Conservation (phyloP, 2,797 vertebrate species). For the Cossypha polioptera region DNA sequence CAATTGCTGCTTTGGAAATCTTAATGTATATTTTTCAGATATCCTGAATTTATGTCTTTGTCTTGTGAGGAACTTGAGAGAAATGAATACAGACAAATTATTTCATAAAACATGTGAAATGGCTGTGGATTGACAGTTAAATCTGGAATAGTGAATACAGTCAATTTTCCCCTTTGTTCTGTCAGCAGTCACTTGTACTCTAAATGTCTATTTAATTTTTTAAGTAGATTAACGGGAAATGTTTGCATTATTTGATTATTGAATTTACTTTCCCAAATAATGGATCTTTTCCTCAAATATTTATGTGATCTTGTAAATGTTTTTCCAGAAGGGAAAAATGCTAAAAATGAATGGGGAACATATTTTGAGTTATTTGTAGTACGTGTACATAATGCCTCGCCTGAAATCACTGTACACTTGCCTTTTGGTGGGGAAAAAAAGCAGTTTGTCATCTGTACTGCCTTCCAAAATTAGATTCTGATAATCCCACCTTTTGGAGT, state of each 20-base stretch:
- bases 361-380: constrained; percentile 40
- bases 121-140: constrained; percentile 59
- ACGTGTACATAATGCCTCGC: neutral
- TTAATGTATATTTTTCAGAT: constrained; percentile 22
- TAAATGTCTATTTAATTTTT: constrained; percentile 57
- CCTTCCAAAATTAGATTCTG: constrained; percentile 53
- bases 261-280: constrained; percentile 47
- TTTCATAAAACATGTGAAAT: constrained; percentile 46
- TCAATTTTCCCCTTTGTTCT: constrained; percentile 62
- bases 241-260: constrained; percentile 38
- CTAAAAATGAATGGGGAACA: neutral
- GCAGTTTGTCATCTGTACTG: constrained; percentile 57
- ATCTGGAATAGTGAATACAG: constrained; percentile 43
- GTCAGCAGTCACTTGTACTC: constrained; percentile 46
- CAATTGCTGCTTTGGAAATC: constrained; percentile 7
- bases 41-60: constrained; percentile 50
- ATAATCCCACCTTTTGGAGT: constrained; percentile 60
- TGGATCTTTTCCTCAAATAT: constrained; percentile 34
- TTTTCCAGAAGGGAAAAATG: constrained; percentile 15
- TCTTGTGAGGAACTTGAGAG: constrained; percentile 40
- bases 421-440: neutral
- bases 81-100: constrained; percentile 35
- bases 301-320: constrained; percentile 9
- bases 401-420: constrained; percentile 15
- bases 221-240: constrained; percentile 32